Base-by-base conservation (phyloP, 2,797 vertebrate genomes). In the Zalophus californianus region DNA sequence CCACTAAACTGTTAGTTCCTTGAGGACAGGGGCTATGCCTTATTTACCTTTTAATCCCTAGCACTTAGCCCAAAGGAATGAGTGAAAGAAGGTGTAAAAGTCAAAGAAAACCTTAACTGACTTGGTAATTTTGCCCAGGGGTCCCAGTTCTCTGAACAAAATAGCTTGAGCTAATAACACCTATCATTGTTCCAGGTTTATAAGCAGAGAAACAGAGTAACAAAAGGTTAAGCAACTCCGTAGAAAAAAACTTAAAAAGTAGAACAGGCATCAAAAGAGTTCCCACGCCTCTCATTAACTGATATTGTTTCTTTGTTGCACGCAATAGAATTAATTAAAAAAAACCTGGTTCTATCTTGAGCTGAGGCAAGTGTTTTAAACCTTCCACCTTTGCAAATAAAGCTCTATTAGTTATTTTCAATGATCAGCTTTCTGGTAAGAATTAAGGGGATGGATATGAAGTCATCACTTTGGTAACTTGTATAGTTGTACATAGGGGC, bases 201-300 rank as follows among this genome's bases (percentile, higher is more conserved):
- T 23, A 94, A 88, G 83, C 35, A 94, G 64, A 82, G 50, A 90
- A 87, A 62, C 29, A 84, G 66, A 82, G 11, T 44, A 54, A 15
- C 77, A 60, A 92, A 96, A 95, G 35, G 44, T 79, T 70, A 77
- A 90, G 56, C 70, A 78, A 92, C 41, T 86, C 27, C 32, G 54
- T 16, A 16, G 79, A 54, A 27, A 64, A 64, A 70, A 86, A 44
- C 27, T 41, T 41, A 56, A 84, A 7, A 52, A 75, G 50, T n/a
- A 72, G 18, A 70, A 58, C 52, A 84, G 68, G 27, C 11, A 60
- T 62, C 25, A 72, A 68, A 52, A 85, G 20, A 50, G 58, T 86
- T 70, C 38, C 70, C 25, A 60, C 2, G 13, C 41, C 52, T 94
- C n/a, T 62, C 41, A 79, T 80, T 66, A 94, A 90, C 62, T 56